phyloP scores from a whole-genome alignment of 2,888 invertebrate species.

The Sarcophaga variegata region DNA sequence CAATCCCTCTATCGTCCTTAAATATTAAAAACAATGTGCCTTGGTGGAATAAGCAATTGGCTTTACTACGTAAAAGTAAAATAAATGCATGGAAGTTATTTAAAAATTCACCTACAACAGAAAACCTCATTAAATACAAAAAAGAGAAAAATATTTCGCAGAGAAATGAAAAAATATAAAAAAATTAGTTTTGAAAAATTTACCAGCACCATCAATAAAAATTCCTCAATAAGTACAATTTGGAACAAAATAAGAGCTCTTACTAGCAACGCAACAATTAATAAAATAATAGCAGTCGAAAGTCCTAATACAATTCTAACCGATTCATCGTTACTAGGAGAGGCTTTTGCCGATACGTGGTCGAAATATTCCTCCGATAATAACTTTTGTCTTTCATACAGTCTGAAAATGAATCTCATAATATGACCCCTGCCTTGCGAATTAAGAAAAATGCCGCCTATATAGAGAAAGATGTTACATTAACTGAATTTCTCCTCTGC shows the following conservation, averaged over 20 bases:
- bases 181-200: not conserved
- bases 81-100: conserved; percentile 16
- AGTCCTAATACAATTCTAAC: not conserved
- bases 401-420: not conserved
- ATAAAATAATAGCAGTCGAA: conserved; percentile 22
- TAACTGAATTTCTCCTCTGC: not conserved
- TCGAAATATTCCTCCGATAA: conserved; percentile 19
- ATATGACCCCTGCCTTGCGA: not conserved
- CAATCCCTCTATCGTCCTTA: conserved; percentile 2
- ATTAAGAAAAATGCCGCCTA: not conserved
- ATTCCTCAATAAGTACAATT: too few relatives aligned
- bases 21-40: conserved; percentile 1
- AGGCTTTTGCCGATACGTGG: conserved; percentile 4
- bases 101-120: conserved; percentile 11
- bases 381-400: conserved; percentile 3
- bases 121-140: conserved; percentile 24
- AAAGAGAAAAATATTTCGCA: conserved; percentile 29
- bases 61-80: not conserved
- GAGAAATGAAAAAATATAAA: conserved; percentile 32
- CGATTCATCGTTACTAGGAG: not conserved
- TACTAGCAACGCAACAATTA: not conserved
- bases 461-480: not conserved
- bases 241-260: too few relatives aligned
- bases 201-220: too few relatives aligned
- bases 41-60: conserved; percentile 12